Percentiles rank a stretch among this genome's conserved stretches.
phyloP scores from a whole-genome alignment of 2,113 vertebrate genomes.

The Corythornis madagascariensis region DNA sequence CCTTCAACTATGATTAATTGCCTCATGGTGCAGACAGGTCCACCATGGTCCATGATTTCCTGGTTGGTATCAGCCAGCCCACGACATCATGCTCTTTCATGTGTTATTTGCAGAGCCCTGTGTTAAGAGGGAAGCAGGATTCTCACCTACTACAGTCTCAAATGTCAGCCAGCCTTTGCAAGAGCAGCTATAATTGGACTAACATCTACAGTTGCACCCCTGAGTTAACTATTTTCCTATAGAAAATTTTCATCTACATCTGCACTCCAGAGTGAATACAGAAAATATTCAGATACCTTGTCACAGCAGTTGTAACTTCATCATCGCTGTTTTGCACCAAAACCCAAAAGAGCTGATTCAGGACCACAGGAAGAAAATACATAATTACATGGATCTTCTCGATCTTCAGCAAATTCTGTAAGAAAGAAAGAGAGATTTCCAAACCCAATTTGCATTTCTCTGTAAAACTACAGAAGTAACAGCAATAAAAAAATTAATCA shows the following conservation, averaged over 20 bases:
- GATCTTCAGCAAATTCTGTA: conserved; percentile 90
- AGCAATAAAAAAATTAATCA: not conserved
- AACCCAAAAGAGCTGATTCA: conserved; percentile 95
- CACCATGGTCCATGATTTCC: not conserved
- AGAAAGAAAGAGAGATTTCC: not conserved
- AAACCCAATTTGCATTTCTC: not conserved
- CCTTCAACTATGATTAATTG: not conserved
- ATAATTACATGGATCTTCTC: conserved; percentile 94
- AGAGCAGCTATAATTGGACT: not conserved
- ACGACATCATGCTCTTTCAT: not conserved
- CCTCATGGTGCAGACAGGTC: not conserved
- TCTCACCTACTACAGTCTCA: not conserved
- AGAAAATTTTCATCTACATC: not conserved
- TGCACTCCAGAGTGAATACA: not conserved
- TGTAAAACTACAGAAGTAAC: not conserved
- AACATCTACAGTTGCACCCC: not conserved
- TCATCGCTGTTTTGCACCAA: conserved; percentile 90
- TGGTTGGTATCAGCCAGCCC: not conserved
- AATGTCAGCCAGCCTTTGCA: not conserved
- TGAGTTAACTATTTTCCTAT: not conserved
- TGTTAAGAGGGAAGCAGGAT: not conserved
- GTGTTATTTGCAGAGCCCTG: not conserved
- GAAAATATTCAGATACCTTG: conserved; percentile 81
- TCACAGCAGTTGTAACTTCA: conserved; percentile 86
- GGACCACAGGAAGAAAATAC: conserved; percentile 93